Base-by-base conservation (phyloP, 2,888 invertebrate genomes). In the Blera fallax region DNA sequence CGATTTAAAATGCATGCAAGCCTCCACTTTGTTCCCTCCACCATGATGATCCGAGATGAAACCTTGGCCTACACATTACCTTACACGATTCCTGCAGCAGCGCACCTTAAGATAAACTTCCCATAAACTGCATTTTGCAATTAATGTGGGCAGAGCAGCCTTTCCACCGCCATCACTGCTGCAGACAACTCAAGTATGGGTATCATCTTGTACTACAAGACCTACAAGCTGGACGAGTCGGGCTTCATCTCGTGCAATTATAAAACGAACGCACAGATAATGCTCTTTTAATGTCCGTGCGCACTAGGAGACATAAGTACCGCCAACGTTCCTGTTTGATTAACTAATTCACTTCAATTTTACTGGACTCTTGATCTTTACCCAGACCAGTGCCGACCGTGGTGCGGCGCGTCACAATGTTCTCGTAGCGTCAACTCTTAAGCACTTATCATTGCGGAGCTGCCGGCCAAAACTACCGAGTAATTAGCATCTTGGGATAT, bases 271-370 rank as follows among this genome's bases (percentile, higher is more conserved):
- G 64, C 69, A 67, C 64, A 84, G 84, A 84, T 84, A 84, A 84
- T 84, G 84, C 64, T 64, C 56, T 84, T 84, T 84, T 84, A 84
- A 84, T 84, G 80, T 84, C 74, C 52, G 69, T 84, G 69, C 52
- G 74, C 84, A 65, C 56, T 29, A 69, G 64, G 67, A 67, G 64
- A 72, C 29, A n/a, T 70, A 70, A 69, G 74, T 70, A 79, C 84
- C 70, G 52, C 79, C 84, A 69, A 74, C 79, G 74, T 84, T 80
- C 65, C 29, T 84, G 80, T 84, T 84, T 84, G 84, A 84, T 84
- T 80, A 84, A 76, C 80, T 84, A 84, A 84, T 84, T 80, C 74
- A 74, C 58, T 69, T 80, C 56, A 65, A 24, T 40, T 74, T 56
- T 45, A 16, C 32, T 69, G 52, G 32, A 50, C 24, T 64, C 70